Percentiles rank a stretch among this genome's conserved stretches.
Evolutionary conservation across 2,888 invertebrate species (phyloP).

Genomic region (Lepidonotus clava): DNA sequence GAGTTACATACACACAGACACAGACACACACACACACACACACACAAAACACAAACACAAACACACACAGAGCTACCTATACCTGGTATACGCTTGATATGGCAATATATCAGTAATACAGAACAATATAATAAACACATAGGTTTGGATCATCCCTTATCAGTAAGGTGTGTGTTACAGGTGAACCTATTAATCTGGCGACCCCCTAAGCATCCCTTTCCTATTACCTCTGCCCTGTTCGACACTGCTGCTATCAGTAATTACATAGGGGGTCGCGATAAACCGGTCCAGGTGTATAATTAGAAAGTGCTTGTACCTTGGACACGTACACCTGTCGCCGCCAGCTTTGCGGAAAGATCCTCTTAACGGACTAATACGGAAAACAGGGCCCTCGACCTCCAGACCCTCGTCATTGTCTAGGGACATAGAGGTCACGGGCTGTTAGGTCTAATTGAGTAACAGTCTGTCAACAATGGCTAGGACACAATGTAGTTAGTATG

Average conservation of each 20-base stretch:
- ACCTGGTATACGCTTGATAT: too few species aligned
- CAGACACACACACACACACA: too few species aligned
- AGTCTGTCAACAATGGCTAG: too few species aligned
- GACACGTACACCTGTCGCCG: background rate
- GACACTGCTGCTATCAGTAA: slow-evolving; percentile 7
- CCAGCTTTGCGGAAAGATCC: background rate
- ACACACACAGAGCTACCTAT: too few species aligned
- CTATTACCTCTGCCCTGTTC: background rate
- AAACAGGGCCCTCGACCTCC: background rate
- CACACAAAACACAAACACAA: too few species aligned
- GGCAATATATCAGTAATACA: too few species aligned
- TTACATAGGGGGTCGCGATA: background rate
- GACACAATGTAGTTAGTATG: too few species aligned
- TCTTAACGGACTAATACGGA: background rate
- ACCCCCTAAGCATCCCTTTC: background rate
- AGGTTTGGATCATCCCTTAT: background rate
- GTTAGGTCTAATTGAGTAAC: too few species aligned
- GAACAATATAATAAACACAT: too few species aligned
- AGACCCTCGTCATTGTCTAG: too few species aligned
- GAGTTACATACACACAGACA: too few species aligned
- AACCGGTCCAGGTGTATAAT: slow-evolving; percentile 10
- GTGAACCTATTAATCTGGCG: background rate
- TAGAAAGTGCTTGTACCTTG: slow-evolving; percentile 40
- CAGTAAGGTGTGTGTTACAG: background rate
- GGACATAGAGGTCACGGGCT: too few species aligned